Evolutionary conservation across 2,888 invertebrate species (phyloP).

Genomic region (Pogonocherus hispidulus): DNA sequence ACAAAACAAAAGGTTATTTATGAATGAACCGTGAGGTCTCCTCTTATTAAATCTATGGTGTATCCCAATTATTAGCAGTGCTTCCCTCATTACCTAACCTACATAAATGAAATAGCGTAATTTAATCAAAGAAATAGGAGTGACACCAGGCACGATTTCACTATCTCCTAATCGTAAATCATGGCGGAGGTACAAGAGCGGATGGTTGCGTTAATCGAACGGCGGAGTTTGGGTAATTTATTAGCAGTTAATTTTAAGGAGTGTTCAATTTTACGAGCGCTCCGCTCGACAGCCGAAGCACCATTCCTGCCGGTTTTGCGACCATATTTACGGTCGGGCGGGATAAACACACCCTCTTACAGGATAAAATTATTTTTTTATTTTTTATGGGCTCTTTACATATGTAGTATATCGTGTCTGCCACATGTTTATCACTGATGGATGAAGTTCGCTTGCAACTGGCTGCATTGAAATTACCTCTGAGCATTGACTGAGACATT

Average conservation of each 20-base stretch:
- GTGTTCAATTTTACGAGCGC: conserved; percentile 66
- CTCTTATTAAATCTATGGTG: too few species aligned
- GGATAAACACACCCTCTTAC: conserved; percentile 53
- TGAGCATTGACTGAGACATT: too few species aligned
- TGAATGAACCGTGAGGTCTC: too few species aligned
- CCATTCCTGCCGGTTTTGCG: conserved; percentile 52
- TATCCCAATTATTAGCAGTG: neutral
- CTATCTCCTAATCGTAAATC: conserved; percentile 55
- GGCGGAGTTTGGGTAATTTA: conserved; percentile 63
- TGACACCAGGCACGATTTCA: conserved; percentile 43
- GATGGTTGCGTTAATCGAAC: conserved; percentile 61
- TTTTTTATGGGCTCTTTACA: conserved; percentile 31
- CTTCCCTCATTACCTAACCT: conserved; percentile 5
- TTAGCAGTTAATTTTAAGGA: conserved; percentile 68
- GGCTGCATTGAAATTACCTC: too few species aligned
- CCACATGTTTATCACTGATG: neutral
- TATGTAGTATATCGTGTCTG: conserved; percentile 7
- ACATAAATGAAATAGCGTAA: conserved; percentile 24
- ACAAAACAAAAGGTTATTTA: too few species aligned
- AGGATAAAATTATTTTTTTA: conserved; percentile 40
- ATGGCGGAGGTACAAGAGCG: conserved; percentile 54
- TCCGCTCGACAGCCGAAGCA: conserved; percentile 48
- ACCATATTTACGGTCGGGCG: conserved; percentile 58
- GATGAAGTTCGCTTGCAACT: neutral
- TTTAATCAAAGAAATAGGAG: conserved; percentile 31